These are phyloP conservation scores for Phyllotreta striolata DNA, from an alignment of 2,888 invertebrate species.

Conservation along the genomic window DNA sequence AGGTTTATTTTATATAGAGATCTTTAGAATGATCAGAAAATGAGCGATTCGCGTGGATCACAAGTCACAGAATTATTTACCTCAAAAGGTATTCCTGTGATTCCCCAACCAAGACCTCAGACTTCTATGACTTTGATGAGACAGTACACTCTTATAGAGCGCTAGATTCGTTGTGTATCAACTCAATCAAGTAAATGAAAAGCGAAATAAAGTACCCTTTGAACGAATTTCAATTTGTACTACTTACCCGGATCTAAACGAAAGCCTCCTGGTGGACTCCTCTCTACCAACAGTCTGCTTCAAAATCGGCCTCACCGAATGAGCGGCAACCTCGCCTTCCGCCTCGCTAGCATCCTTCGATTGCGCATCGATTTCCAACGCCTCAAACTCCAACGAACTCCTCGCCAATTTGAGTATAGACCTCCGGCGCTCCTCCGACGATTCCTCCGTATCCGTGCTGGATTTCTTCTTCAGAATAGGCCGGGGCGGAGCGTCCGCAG, in stretches of 20 bases:
- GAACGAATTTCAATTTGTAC: too few species aligned
- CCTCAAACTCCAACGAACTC: conserved; percentile 46
- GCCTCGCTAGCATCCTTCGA: conserved; percentile 62
- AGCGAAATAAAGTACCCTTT: too few species aligned
- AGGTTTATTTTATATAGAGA: too few species aligned
- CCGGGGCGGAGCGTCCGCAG: conserved; percentile 65
- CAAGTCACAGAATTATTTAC: too few species aligned
- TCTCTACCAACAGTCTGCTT: conserved; percentile 71
- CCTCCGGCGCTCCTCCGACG: conserved; percentile 75
- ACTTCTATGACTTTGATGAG: too few species aligned
- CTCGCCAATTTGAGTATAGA: conserved; percentile 81
- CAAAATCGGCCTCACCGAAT: conserved; percentile 70
- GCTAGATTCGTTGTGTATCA: too few species aligned
- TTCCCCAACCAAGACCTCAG: too few species aligned
- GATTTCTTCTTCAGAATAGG: conserved; percentile 90
- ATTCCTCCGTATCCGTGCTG: conserved; percentile 77
- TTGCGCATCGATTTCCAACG: conserved; percentile 36
- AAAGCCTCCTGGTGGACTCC: conserved; percentile 69
- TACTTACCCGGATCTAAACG: conserved; percentile 62
- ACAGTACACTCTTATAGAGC: too few species aligned
- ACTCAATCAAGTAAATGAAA: too few species aligned
- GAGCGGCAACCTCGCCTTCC: conserved; percentile 63
- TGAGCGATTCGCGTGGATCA: too few species aligned
- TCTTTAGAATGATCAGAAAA: too few species aligned
- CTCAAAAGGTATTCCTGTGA: too few species aligned